Base-by-base conservation (phyloP, 1,140 invertebrate genomes). In the Drosophila carrolli region DNA sequence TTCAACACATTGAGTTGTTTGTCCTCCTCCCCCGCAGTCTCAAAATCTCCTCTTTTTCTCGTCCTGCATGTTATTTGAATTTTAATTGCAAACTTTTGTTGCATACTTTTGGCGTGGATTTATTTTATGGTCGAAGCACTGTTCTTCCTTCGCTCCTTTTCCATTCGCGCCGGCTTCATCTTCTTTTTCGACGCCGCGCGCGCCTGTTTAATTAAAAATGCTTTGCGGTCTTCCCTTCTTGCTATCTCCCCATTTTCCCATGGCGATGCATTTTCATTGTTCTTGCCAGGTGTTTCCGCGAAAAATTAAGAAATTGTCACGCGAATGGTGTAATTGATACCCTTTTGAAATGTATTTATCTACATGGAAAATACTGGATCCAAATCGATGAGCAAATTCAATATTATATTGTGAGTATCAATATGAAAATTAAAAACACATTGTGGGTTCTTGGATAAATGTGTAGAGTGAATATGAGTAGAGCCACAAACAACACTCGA, bases 1-100 rank as follows among this genome's bases (percentile, higher is more conserved):
- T 79, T 84, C 72, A 84, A 78, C 75, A 78, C 75, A 78, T 78
- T 78, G 75, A 83, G 75, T 62, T 84, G 65, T 83, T 70, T 74
- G 60, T 68, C n/a, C 47, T 55, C 38, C 5, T n/a, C 5, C 46
- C 23, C 14, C 23, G 9, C 16, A 10, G 27, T 47, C 43, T 19
- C 19, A 44, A 44, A 19, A 4, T 29, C 51, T 41, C 32, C 9
- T 2, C 4, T 10, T 16, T 41, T 14, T 9, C 23, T 38, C 37
- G 27, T 55, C 82, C 78, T 80, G 83, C 72, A 90, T 90, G 82
- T 83, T 90, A 88, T 90, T 90, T 91, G 86, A 83, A 90, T 90
- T 90, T 90, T 86, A 90, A 90, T 90, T 90, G 82, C 86, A 86
- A 72, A 86, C 76, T 78, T 80, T 90, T 86, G 77, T 86, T 90